Base-by-base conservation (phyloP, 2,113 vertebrate genomes). In the Paradoxurus hermaphroditus region DNA sequence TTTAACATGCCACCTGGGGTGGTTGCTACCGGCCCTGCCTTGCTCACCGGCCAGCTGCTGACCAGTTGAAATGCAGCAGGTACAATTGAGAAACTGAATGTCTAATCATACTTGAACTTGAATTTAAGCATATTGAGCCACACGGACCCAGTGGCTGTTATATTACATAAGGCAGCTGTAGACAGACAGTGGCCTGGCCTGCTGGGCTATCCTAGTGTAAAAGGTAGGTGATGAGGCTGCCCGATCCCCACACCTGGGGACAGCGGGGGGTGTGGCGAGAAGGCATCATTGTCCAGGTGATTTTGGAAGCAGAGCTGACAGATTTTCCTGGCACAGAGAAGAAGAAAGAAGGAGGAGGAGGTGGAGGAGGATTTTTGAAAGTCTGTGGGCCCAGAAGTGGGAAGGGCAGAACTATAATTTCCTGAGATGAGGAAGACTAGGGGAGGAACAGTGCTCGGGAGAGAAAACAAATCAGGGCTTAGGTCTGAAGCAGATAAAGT, bases 191-290 rank as follows among this genome's bases (percentile, higher is more conserved):
- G 5, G 7, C 29, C n/a, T 2, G 7, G 16, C 23, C 18, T 19
- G 56, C 1, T 5, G 46, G 36, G 36, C 31, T 5, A 0, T 27
- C 46, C 19, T 0, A 11, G 5, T 15, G 12, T 4, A 16, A 34
- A 63, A 13, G 19, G 21, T 36, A 19, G 63, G 23, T 16, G 46
- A 8, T 10, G 23, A 31, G 25, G 16, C 12, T 31, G 18, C 11
- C 23, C 46, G 10, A 5, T 27, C 18, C 36, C 31, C 7, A 46
- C 31, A 23, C 23, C 34, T 51, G 51, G 9, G 1, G 4, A 18
- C 5, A 56, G 7, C 44, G 5, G 13, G 31, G 31, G 36, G 6
- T 21, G 19, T 16, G 15, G 13, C 51, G 62, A 70, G 82, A 88
- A n/a, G 15, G 19, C 1, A 5, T 7, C 13, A 19, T 1, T 13